These are phyloP conservation scores for Heliconius erato DNA, from an alignment of 2,888 invertebrate species.

Conservation along the genomic window DNA sequence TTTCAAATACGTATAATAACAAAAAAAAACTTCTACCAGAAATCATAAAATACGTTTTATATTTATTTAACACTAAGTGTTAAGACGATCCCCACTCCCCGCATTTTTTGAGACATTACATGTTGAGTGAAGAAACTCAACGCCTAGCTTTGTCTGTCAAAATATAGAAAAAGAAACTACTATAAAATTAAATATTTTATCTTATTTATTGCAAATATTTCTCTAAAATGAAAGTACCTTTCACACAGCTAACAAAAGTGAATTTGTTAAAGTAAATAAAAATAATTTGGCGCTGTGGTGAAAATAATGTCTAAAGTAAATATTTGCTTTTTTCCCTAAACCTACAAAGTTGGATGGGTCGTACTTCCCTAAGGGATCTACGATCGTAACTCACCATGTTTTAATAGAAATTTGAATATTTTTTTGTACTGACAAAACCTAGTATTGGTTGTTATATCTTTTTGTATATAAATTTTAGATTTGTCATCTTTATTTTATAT, in stretches of 20 bases:
- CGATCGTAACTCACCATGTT: background rate
- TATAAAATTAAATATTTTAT: background rate
- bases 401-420: slow-evolving; percentile 4
- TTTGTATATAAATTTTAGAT: background rate
- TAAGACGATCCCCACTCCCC: background rate
- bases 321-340: slow-evolving; percentile 23
- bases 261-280: slow-evolving; percentile 23
- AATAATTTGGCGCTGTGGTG: background rate
- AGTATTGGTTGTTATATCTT: background rate
- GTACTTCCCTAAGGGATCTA: slow-evolving; percentile 14
- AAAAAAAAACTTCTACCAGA: no score
- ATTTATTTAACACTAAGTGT: background rate
- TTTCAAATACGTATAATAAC: no score
- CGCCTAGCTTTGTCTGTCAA: no score
- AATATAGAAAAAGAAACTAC: background rate
- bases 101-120: background rate
- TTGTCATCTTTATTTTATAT: no score
- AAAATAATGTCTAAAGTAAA: slow-evolving; percentile 14
- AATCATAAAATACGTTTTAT: no score
- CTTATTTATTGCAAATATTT: background rate
- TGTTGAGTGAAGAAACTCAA: no score
- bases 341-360: slow-evolving; percentile 8
- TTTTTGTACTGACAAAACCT: background rate
- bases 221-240: background rate
- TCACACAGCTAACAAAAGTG: background rate